Percentiles rank a stretch among this genome's conserved stretches.
These are phyloP conservation scores for Chloroclysta siterata DNA, from an alignment of 2,888 invertebrate species.

Conservation along the genomic window DNA sequence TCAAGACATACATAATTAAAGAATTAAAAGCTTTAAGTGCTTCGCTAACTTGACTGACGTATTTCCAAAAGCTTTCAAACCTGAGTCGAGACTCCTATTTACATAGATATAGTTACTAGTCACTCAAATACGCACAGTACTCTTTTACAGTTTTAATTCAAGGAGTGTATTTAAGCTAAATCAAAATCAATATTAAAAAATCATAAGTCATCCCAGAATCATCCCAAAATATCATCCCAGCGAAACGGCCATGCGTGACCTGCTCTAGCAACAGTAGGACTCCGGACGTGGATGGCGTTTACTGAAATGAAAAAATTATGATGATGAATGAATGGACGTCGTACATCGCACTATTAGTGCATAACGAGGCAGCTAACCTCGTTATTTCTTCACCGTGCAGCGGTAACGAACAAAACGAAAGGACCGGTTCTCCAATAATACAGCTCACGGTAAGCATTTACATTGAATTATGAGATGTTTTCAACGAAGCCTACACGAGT, in stretches of 20 bases:
- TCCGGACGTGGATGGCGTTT: background rate
- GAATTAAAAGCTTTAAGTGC: background rate
- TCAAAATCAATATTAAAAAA: too few relatives aligned
- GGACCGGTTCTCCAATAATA: constrained; percentile 64
- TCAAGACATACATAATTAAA: background rate
- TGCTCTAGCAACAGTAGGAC: background rate
- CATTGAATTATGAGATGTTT: constrained; percentile 71
- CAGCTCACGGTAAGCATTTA: constrained; percentile 64
- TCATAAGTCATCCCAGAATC: too few relatives aligned
- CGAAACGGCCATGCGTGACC: background rate
- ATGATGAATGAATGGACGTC: constrained; percentile 7
- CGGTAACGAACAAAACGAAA: constrained; percentile 29
- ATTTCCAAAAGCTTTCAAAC: too few relatives aligned
- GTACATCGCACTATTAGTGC: constrained; percentile 14
- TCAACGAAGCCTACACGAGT: constrained; percentile 73
- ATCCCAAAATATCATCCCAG: too few relatives aligned
- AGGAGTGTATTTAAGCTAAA: too few relatives aligned
- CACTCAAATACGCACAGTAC: too few relatives aligned
- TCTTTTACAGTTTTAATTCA: too few relatives aligned
- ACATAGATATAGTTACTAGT: too few relatives aligned
- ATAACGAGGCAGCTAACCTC: constrained; percentile 15
- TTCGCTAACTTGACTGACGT: too few relatives aligned
- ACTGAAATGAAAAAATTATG: constrained; percentile 5
- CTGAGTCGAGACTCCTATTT: too few relatives aligned
- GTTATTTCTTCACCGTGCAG: constrained; percentile 16